Evolutionary conservation across 2,113 vertebrate genomes (phyloP), one percentile per base, ranked within the genome.

Genomic region (Epinephelus cyanopodus): DNA sequence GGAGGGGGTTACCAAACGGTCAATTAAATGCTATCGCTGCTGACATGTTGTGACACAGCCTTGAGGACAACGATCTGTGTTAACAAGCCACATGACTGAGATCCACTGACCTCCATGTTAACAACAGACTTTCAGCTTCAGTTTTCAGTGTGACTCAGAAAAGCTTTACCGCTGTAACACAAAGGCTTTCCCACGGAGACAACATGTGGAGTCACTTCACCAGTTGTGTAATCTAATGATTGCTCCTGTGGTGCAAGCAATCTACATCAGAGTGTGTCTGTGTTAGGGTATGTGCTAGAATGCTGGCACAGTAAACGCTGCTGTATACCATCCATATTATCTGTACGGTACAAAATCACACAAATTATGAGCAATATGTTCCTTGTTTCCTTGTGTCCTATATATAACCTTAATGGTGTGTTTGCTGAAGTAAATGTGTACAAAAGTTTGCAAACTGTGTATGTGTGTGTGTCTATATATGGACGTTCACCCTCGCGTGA

Each of bases 191-290:
- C 48, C 47, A 23, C 6, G 2, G 47, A 87, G 82, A 78, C 63
- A 57, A 33, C 71, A 66, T 82, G 70, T 58, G 71, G 78, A 81
- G 72, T 48, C 65, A 78, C 50, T 77, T 70, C 57, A 79, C 47
- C 3, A 5, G 56, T 56, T 73, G 57, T 65, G 37, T 78, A 79
- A 79, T 86, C 68, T 77, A 77, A 87, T 82, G 81, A 86, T 85
- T 68, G 61, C 75, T 74, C 37, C 61, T 3, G 6, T 29, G 25
- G 53, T 52, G 71, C 52, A n/a, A 8, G 14, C 62, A 56, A 62
- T 83, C 21, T 33, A 53, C 77, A 45, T 56, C 48, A 23, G 19
- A 39, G 39, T 64, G 10, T 50, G 48, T 29, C 29, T 54, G 42
- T 58, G 5, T 74, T 25, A 42, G 7, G 63, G 25, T 70, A 19